Evolutionary conservation across 2,797 vertebrate genomes (phyloP).

Genomic region (Gadopsis bispinosus): DNA sequence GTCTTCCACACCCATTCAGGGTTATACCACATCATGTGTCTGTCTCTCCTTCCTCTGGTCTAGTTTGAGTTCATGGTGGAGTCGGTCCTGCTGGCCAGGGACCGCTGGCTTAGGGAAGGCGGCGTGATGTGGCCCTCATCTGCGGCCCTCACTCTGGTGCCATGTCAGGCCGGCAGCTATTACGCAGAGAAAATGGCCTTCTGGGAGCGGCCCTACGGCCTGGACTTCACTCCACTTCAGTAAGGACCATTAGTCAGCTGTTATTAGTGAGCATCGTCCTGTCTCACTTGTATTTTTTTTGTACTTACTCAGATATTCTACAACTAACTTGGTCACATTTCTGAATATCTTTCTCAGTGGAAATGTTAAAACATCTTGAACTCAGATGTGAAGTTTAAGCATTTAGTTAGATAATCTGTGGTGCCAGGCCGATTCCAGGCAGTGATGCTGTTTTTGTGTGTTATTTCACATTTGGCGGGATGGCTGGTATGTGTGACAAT

Average conservation of each 20-base stretch:
- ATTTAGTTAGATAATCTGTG: not conserved
- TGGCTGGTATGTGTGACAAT: not conserved
- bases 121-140: slow-evolving; percentile 87
- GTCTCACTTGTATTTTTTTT: not conserved
- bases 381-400: not conserved
- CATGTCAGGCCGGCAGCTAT: slow-evolving; percentile 85
- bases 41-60: slow-evolving; percentile 1
- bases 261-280: slow-evolving; percentile 5
- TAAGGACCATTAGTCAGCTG: slow-evolving; percentile 66
- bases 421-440: not conserved
- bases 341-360: not conserved
- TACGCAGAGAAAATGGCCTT: slow-evolving; percentile 86
- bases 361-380: not conserved
- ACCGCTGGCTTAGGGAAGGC: slow-evolving; percentile 85
- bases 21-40: not conserved
- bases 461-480: not conserved
- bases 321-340: not conserved
- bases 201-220: slow-evolving; percentile 86
- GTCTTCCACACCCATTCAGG: not conserved
- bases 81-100: slow-evolving; percentile 84
- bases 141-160: slow-evolving; percentile 83
- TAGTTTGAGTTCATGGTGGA: slow-evolving; percentile 92
- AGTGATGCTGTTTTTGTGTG: not conserved
- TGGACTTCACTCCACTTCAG: slow-evolving; percentile 88
- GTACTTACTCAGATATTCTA: not conserved